Base-by-base conservation (phyloP, 2,888 invertebrate genomes). In the Dastarcus helophoroides region DNA sequence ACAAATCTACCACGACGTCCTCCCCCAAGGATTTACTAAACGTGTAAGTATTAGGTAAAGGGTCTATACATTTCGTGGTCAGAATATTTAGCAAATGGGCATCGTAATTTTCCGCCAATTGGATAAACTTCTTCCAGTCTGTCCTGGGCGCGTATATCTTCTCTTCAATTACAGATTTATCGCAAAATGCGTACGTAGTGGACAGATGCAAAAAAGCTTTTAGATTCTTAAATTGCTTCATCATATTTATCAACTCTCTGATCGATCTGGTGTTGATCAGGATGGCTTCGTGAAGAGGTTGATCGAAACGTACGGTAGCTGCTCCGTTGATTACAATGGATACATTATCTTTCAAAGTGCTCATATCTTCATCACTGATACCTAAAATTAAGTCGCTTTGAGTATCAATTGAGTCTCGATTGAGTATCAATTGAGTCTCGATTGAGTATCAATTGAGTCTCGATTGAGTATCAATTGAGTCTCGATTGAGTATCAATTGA, bases 11-110 rank as follows among this genome's bases (percentile, higher is more conserved):
- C 1, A 86, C 69, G 5, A 85, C 69, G 33, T 81, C 76, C 47
- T 95, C 94, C 0, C 85, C 84, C 40, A 94, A 53, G 33, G 83
- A 79, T 57, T 95, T 94, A 0, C 89, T 82, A 54, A 84, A 89
- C 0, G 85, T 86, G 51, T 95, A 95, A 0, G 93, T 90, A 50
- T 94, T 94, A 0, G 91, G 90, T 21, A 83, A 71, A 8, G 65
- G 64, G 5, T 67, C 71, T 3, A 79, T 55, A 33, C 58, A 65
- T 33, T 81, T 79, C 0, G 69, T 53, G 2, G 76, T 73, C 1
- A 79, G 51, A 1, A 67, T 60, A 22, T 68, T 62, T 1, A 81
- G 46, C 0, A 60, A 57, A 10, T 71, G 58, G 1, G 68, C 65
- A 36, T 81, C 77, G 1, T 67, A 41, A 0, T 54, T 65, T 47